A percentile compares a stretch with the other conserved stretches of the same genome.
Evolutionary conservation across 1,140 invertebrate genomes (phyloP).

Genomic region (Sycophaga agraensis): DNA sequence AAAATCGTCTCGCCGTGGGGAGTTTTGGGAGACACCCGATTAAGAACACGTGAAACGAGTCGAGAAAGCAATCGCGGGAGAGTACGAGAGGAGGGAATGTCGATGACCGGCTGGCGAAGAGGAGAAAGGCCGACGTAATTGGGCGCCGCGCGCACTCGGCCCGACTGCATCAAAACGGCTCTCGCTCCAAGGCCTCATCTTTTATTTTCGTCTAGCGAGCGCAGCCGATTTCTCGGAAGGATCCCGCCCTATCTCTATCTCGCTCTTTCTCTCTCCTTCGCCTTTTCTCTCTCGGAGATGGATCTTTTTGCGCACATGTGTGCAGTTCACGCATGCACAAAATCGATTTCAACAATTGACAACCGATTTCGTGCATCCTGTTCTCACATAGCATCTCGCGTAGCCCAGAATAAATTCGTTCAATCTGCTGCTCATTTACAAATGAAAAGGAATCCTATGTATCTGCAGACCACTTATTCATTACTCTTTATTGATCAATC

Average conservation of each 20-base stretch:
- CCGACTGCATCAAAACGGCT: background rate
- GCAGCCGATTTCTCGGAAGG: slow-evolving; percentile 22
- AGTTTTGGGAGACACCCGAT: too few relatives aligned
- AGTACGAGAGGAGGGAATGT: background rate
- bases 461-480: too few relatives aligned
- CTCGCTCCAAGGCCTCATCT: slow-evolving; percentile 12
- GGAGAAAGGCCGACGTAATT: slow-evolving; percentile 14
- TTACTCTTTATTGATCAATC: too few relatives aligned
- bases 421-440: too few relatives aligned
- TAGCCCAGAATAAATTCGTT: too few relatives aligned
- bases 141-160: slow-evolving; percentile 6
- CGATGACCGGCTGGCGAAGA: background rate
- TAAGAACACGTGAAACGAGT: background rate
- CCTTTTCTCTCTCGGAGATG: background rate
- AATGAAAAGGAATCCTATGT: too few relatives aligned
- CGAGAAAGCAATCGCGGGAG: background rate
- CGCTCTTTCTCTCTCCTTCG: background rate
- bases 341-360: slow-evolving; percentile 18
- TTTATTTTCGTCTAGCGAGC: slow-evolving; percentile 22
- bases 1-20: too few relatives aligned
- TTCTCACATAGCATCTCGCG: too few relatives aligned
- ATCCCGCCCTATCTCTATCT: slow-evolving; percentile 1
- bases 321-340: background rate
- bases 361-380: slow-evolving; percentile 9
- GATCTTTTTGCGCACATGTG: background rate